phyloP scores from a whole-genome alignment of 2,888 invertebrate species.

The Noctua comes region DNA sequence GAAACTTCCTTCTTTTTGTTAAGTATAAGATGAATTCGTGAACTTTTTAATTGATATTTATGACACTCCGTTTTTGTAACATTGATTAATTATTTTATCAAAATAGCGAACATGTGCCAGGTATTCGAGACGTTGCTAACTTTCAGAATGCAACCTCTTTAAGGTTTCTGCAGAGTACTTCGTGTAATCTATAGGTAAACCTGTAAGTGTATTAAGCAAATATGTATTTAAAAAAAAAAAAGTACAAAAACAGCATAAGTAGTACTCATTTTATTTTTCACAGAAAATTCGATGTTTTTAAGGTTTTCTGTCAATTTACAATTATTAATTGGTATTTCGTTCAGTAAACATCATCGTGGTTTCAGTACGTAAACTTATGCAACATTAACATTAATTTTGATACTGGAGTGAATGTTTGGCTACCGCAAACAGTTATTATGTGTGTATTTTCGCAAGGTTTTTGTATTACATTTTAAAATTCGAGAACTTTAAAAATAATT shows the following conservation, averaged over 20 bases:
- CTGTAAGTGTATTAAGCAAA: not conserved
- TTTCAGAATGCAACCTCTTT: not conserved
- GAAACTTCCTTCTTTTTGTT: not conserved
- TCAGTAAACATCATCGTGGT: not conserved
- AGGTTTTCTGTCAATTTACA: not conserved
- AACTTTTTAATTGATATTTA: not conserved
- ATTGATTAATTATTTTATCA: not conserved
- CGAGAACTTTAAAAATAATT: not conserved
- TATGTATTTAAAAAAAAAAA: not conserved
- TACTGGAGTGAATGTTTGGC: not conserved
- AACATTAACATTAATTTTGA: not conserved
- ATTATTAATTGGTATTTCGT: not conserved
- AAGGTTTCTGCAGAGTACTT: not conserved
- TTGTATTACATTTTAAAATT: not conserved
- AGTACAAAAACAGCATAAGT: not conserved
- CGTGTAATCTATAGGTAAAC: no score
- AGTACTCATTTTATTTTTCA: not conserved
- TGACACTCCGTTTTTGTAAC: not conserved
- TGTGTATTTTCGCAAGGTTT: not conserved
- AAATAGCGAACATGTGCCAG: not conserved
- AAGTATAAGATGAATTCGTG: not conserved
- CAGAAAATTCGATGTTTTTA: not conserved
- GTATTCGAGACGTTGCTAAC: not conserved
- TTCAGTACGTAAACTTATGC: not conserved
- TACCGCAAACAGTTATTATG: not conserved